These are phyloP conservation scores for Zingel zingel DNA, from an alignment of 2,113 vertebrate genomes.

Conservation along the genomic window DNA sequence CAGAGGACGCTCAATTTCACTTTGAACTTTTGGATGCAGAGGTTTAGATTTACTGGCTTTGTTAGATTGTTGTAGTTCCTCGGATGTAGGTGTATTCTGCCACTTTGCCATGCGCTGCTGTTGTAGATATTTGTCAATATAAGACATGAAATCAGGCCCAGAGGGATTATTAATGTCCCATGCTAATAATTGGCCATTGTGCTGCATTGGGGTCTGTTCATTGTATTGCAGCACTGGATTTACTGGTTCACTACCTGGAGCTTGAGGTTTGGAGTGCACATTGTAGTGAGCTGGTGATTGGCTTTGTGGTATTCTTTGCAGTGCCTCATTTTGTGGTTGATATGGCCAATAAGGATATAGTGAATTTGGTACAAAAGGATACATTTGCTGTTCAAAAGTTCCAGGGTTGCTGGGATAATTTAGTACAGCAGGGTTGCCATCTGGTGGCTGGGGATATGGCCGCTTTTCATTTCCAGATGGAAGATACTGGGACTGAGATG, in stretches of 20 bases:
- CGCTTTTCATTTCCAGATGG: constrained; percentile 9
- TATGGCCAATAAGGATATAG: background rate
- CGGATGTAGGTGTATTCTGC: background rate
- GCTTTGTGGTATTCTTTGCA: background rate
- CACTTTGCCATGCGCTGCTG: background rate
- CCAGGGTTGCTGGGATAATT: background rate
- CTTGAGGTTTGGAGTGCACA: background rate
- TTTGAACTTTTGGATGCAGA: background rate
- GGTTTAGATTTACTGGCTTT: background rate
- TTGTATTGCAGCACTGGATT: constrained; percentile 7
- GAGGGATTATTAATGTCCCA: background rate
- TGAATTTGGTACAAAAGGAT: background rate
- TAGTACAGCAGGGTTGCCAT: constrained; percentile 32
- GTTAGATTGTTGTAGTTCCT: background rate
- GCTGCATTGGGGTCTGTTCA: background rate
- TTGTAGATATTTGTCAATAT: background rate
- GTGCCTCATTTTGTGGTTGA: background rate
- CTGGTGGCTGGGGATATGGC: constrained; percentile 48
- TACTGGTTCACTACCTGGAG: background rate
- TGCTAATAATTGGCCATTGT: rapidly evolving
- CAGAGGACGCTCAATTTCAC: background rate
- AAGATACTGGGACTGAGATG: background rate
- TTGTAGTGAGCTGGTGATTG: background rate
- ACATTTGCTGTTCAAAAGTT: background rate
- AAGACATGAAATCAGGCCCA: background rate